A percentile compares a stretch with the other conserved stretches of the same genome.
These are phyloP conservation scores for Macquaria ambigua DNA, from an alignment of 2,113 vertebrate genomes.

Conservation along the genomic window DNA sequence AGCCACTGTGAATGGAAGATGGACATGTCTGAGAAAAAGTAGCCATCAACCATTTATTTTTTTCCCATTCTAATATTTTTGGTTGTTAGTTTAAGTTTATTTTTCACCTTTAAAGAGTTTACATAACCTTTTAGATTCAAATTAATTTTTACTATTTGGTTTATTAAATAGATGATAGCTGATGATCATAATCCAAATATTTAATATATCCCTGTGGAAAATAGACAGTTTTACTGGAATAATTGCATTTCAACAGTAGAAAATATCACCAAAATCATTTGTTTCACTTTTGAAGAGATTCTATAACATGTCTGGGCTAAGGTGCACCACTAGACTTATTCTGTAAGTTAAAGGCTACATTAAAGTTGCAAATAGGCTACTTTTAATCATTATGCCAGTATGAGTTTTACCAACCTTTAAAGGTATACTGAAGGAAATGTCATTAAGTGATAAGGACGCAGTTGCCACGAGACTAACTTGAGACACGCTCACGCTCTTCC, in stretches of 20 bases:
- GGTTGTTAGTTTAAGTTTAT: background rate
- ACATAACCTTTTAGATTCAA: background rate
- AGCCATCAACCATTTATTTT: background rate
- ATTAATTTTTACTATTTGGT: background rate
- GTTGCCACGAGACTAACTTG: background rate
- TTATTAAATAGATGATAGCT: background rate
- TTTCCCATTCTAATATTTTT: background rate
- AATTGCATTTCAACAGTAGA: background rate
- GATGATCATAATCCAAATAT: background rate
- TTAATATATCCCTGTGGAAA: background rate
- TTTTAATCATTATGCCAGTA: background rate
- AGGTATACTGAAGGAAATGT: background rate
- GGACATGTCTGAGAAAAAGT: conserved; percentile 48
- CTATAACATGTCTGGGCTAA: background rate
- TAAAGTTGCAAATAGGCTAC: background rate
- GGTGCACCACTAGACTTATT: background rate
- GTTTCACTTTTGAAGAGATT: background rate
- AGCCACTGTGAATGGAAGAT: conserved; percentile 87
- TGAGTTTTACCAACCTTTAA: background rate
- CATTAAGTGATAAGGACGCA: conserved; percentile 4
- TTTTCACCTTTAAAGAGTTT: background rate
- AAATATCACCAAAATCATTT: background rate
- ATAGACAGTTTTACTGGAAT: background rate
- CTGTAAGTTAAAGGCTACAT: background rate
- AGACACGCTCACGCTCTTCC: background rate